Base-by-base conservation (phyloP, 2,888 invertebrate species). In the Gandaritis pyraliata region DNA sequence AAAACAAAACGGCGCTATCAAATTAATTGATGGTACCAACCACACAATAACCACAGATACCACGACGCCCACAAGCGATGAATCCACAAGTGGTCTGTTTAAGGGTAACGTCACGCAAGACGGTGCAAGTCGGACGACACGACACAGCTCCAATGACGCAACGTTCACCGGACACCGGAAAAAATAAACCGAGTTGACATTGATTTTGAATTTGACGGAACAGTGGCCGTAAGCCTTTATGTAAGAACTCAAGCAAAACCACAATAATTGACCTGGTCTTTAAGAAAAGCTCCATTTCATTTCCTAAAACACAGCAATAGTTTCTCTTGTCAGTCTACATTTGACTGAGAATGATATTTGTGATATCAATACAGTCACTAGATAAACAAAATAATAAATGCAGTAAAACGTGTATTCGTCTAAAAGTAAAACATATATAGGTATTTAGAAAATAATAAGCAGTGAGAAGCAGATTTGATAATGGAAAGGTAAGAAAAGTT, bases 111-210 rank as follows among this genome's bases (percentile, higher is more conserved):
- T 85, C 82, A 86, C 83, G 87, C 83, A 81, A 83, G 83, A 83
- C 68, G 72, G 68, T 76, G 66, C 80, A 87, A 80, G 76, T 81
- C 77, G 83, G 82, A 71, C 86, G 77, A 72, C 74, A 73, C 73
- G 77, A 72, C 74, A 73, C 73, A 77, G 72, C 70, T 72, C 73
- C 81, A 78, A 73, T 84, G 86, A 87, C 79, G 83, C 85, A 87
- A 87, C 81, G 81, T 80, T 81, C 73, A 67, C 67, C 73, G 72
- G 69, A 72, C 66, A 69, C 61, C 64, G 61, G 64, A 69, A 79
- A 79, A 76, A 77, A 74, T 69, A 70, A 73, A 75, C 67, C 68
- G 73, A 72, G 65, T 80, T 53, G 82, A 83, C 86, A 86, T 82
- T 86, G 86, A 82, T 81, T 80, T 80, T 78, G 57, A 53, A 67